phyloP scores from a whole-genome alignment of 2,113 vertebrate species.

The Hippocampus barbouri region DNA sequence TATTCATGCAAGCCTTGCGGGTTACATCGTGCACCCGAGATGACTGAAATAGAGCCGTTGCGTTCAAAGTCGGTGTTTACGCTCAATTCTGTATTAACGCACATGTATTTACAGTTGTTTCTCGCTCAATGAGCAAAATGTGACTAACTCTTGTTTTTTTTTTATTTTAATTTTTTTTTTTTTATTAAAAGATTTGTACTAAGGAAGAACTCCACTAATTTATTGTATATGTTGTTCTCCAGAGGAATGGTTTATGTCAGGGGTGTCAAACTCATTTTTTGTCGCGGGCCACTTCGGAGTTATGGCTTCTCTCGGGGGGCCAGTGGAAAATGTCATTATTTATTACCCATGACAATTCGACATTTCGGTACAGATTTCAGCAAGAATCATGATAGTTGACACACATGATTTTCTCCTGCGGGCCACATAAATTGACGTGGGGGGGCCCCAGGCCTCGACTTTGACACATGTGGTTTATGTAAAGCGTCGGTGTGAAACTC shows the following conservation, averaged over 20 bases:
- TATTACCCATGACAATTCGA: conserved; percentile 9
- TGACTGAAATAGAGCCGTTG: background rate
- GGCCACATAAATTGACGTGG: no score
- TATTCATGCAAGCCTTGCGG: background rate
- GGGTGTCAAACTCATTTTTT: no score
- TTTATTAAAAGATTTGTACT: conserved; percentile 30
- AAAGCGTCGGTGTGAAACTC: no score
- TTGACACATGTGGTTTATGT: no score
- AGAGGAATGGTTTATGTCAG: conserved; percentile 31
- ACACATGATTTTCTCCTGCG: no score
- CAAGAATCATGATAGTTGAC: no score
- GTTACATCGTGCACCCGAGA: background rate
- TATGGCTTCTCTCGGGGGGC: no score
- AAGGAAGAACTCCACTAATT: conserved; percentile 22
- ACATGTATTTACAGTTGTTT: conserved; percentile 3
- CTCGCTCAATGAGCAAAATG: conserved; percentile 30
- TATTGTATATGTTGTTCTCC: conserved; percentile 14
- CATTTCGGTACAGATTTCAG: no score
- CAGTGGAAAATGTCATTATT: conserved; percentile 29
- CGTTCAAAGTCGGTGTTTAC: background rate
- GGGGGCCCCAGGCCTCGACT: no score
- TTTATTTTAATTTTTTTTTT: conserved; percentile 29
- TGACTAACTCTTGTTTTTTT: conserved; percentile 19
- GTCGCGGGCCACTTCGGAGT: no score
- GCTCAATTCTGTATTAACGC: conserved; percentile 9